Evolutionary conservation across 2,888 invertebrate species (phyloP), one percentile per base, ranked within the genome.

Genomic region (Biston stratarius): DNA sequence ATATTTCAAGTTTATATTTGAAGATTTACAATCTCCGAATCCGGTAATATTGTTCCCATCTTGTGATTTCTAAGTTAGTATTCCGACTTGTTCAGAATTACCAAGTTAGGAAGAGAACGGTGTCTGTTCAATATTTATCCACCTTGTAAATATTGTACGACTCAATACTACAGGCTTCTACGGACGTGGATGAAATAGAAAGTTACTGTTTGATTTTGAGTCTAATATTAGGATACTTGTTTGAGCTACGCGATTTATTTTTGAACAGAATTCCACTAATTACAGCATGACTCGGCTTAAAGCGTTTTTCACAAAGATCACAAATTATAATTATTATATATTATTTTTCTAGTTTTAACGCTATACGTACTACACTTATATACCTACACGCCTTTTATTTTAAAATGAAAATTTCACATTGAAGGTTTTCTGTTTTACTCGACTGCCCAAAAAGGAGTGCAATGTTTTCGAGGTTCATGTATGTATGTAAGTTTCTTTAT

Each of bases 51-150:
- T 61, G 67, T 64, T 66, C 34, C 44, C 15, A 36, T 52, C 44
- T 71, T 71, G 68, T 69, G 64, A 73, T 71, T 71, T 65, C 68
- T 63, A 66, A 68, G 66, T 71, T 69, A 8, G 24, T 38, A 69
- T 65, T 61, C 38, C 49, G 64, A 68, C 66, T 65, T 63, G 71
- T 69, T 69, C 61, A 45, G 57, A 67, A 63, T 68, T 56, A 61
- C 51, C 12, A 55, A 70, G 68, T 71, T 66, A 14, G 42, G 47
- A 34, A n/a, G 34, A 51, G 49, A 48, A 34, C 11, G 14, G 60
- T 14, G 40, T 42, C 44, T 52, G 34, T 52, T 15, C 44, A 51
- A 44, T 61, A 52, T 52, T 61, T 60, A 60, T 51, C 51, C 48
- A n/a, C n/a, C 53, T 61, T 56, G 65, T 61, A 56, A 61, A 61